Conservation (phyloP, 1,140 invertebrate genomes). For the Prorops nasuta region DNA sequence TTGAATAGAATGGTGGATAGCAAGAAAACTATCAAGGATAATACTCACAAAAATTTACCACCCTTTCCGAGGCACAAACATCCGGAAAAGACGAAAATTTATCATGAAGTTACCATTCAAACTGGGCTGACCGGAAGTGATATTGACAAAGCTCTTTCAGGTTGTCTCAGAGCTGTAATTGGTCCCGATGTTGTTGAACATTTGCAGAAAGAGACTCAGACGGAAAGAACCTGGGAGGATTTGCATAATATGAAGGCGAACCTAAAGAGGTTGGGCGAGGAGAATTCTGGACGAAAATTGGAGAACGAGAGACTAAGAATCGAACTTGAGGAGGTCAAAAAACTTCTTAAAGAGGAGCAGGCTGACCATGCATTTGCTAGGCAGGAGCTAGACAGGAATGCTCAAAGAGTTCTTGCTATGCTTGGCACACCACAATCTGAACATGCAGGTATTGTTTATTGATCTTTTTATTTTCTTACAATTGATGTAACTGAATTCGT, state of each 20-base stretch:
- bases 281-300: slow-evolving; percentile 18
- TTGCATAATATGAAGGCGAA: slow-evolving; percentile 61
- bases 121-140: slow-evolving; percentile 71
- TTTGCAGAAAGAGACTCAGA: slow-evolving; percentile 63
- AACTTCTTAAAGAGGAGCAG: slow-evolving; percentile 62
- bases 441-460: slow-evolving; percentile 28
- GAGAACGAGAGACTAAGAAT: slow-evolving; percentile 49
- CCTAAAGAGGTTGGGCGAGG: slow-evolving; percentile 47
- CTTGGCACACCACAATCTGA: slow-evolving; percentile 56
- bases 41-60: slow-evolving; percentile 55
- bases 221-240: slow-evolving; percentile 64
- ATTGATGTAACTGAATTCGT: not conserved
- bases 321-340: slow-evolving; percentile 40
- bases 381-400: slow-evolving; percentile 71
- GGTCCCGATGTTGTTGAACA: slow-evolving; percentile 53
- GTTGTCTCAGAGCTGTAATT: slow-evolving; percentile 58
- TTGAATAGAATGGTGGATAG: slow-evolving; percentile 31
- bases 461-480: not conserved
- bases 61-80: slow-evolving; percentile 57
- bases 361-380: slow-evolving; percentile 70
- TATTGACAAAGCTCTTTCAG: slow-evolving; percentile 68
- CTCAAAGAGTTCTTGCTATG: slow-evolving; percentile 70
- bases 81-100: slow-evolving; percentile 65
- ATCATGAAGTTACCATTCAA: slow-evolving; percentile 73
- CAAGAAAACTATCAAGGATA: slow-evolving; percentile 50